A percentile compares a stretch with the other conserved stretches of the same genome.
These are phyloP conservation scores for Leptoclinus maculatus DNA, from an alignment of 2,797 vertebrate species.

Conservation along the genomic window DNA sequence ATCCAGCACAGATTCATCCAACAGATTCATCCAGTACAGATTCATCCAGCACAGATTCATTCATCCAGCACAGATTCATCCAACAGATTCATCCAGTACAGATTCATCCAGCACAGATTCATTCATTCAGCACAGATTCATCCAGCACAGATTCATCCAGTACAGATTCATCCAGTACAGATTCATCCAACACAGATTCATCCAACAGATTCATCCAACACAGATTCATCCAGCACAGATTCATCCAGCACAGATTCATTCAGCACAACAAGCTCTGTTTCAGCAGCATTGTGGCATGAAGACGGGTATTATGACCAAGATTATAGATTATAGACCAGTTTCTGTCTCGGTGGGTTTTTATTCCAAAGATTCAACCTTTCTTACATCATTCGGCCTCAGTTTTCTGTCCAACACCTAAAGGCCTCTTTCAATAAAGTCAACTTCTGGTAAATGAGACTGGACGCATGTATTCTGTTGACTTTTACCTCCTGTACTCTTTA, in stretches of 20 bases:
- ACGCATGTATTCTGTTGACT: background rate
- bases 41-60: background rate
- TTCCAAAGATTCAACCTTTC: slow-evolving; percentile 64
- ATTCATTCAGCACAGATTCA: slow-evolving; percentile 17
- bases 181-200: background rate
- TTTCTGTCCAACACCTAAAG: slow-evolving; percentile 48
- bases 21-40: slow-evolving; percentile 24
- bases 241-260: background rate
- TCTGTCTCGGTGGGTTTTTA: slow-evolving; percentile 35
- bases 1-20: background rate
- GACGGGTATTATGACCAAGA: background rate
- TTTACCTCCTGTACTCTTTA: background rate
- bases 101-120: background rate
- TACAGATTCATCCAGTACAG: too few relatives aligned
- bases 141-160: too few relatives aligned
- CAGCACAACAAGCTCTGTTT: slow-evolving; percentile 5
- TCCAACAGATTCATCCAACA: slow-evolving; percentile 7
- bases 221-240: slow-evolving; percentile 20
- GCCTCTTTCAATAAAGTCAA: slow-evolving; percentile 71
- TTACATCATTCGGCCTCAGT: slow-evolving; percentile 18
- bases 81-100: slow-evolving; percentile 16
- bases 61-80: slow-evolving; percentile 15
- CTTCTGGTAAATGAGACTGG: slow-evolving; percentile 40
- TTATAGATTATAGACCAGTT: background rate
- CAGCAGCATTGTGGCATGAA: slow-evolving; percentile 21